Base-by-base conservation (phyloP, 2,888 invertebrate species). In the Protophormia terraenovae region DNA sequence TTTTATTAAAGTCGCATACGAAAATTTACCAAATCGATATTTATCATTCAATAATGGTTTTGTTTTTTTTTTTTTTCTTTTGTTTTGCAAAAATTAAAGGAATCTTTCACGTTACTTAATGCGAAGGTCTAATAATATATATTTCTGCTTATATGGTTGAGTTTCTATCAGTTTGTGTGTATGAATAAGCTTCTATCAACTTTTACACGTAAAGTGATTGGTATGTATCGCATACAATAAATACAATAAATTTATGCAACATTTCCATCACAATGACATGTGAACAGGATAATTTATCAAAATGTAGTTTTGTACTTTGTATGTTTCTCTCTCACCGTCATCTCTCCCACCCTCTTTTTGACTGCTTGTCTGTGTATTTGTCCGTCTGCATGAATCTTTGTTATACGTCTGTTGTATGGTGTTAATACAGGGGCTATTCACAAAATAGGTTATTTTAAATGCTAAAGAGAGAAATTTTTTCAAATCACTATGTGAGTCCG, bases 241-340 rank as follows among this genome's bases (percentile, higher is more conserved):
- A 53, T 41, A 84, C 77, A 77, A 85, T 81, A 81, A 85, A 85
- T 78, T 85, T 85, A 85, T 85, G 84, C 84, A 84, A 77, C 77
- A 77, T 84, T 84, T 72, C 73, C 62, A 78, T 85, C 78, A 85
- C 60, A 73, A 73, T 78, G 81, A 84, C 81, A 84, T 84, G 84
- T 78, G 81, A 84, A 84, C 81, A 82, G 84, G 84, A 82, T 78
- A 85, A 85, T 85, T 85, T 82, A 85, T 85, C 84, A 85, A 85
- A 82, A 73, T 81, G 62, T 50, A 50, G 53, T 78, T 81, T 38
- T 80, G 55, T 45, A 12, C 58, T 64, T 50, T 27, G 4, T 22
- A 7, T 47, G 16, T 32, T 64, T 45, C 41, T 38, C 50, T 50
- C 50, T 60, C 32, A 12, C 4, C 19, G n/a, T 16, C 32, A 75